These are phyloP conservation scores for Shinisaurus crocodilurus DNA, from an alignment of 2,113 vertebrate genomes.

Conservation along the genomic window DNA sequence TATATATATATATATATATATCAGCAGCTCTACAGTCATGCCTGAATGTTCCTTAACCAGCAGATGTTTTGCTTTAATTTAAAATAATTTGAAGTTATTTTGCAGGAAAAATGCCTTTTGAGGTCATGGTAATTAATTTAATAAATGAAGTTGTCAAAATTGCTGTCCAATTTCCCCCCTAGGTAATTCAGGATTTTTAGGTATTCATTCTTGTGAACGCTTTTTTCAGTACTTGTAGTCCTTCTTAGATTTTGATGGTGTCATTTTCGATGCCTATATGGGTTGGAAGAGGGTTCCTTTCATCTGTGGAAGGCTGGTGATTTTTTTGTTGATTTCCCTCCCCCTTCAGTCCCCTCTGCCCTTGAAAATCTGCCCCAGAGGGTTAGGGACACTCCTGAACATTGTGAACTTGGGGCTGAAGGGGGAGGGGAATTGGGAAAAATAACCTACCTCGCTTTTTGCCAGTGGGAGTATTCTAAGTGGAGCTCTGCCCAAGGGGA, in stretches of 20 bases:
- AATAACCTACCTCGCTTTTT: background rate
- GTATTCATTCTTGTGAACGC: background rate
- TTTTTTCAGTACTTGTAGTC: background rate
- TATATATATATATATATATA: background rate
- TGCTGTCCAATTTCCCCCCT: background rate
- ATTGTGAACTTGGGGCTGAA: background rate
- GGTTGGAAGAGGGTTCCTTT: background rate
- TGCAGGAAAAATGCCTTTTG: conserved; percentile 53
- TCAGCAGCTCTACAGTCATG: conserved; percentile 60
- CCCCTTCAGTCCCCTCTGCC: background rate
- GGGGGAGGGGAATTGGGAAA: background rate
- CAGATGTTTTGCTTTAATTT: conserved; percentile 57
- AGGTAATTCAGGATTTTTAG: background rate
- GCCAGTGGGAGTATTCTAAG: background rate
- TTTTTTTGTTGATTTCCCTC: background rate
- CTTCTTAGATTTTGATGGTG: conserved; percentile 26
- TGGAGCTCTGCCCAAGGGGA: background rate
- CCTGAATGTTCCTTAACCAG: conserved; percentile 69
- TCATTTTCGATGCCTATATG: conserved; percentile 26
- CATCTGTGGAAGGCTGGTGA: background rate
- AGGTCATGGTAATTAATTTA: conserved; percentile 33
- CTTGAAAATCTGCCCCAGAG: background rate
- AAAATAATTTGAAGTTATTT: conserved; percentile 49
- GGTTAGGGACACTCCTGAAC: background rate
- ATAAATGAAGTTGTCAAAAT: conserved; percentile 22